Conservation (phyloP, 2,888 invertebrate genomes). For the Agrotis segetum region DNA sequence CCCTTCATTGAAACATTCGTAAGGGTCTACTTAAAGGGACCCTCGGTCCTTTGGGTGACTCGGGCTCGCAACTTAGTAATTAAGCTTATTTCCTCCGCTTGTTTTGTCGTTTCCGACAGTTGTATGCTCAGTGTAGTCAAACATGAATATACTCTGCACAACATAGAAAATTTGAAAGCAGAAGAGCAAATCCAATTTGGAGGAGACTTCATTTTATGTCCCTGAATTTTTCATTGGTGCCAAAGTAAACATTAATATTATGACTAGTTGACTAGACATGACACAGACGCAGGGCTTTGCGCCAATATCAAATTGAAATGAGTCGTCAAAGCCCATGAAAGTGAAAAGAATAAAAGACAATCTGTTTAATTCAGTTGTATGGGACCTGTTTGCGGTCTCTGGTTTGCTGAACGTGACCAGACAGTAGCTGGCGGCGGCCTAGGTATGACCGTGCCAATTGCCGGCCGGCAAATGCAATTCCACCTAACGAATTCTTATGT, state of each 20-base stretch:
- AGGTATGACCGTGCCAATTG: constrained; percentile 81
- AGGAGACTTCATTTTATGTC: constrained; percentile 24
- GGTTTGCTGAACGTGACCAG: constrained; percentile 90
- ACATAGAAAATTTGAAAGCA: constrained; percentile 10
- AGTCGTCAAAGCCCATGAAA: constrained; percentile 77
- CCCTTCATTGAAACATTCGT: constrained; percentile 84
- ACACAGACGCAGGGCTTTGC: constrained; percentile 78
- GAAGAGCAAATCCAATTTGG: constrained; percentile 31
- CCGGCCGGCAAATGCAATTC: constrained; percentile 72
- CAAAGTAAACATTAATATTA: constrained; percentile 71
- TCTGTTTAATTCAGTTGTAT: constrained; percentile 80
- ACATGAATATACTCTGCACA: constrained; percentile 27
- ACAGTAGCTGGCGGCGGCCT: constrained; percentile 77
- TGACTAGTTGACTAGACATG: constrained; percentile 77
- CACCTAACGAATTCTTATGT: constrained; percentile 69
- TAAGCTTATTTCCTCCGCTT: constrained; percentile 87
- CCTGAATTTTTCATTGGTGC: constrained; percentile 49
- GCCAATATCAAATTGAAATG: constrained; percentile 80
- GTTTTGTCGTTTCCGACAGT: constrained; percentile 83
- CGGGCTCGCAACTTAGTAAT: constrained; percentile 86
- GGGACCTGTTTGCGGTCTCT: constrained; percentile 86
- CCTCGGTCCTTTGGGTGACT: constrained; percentile 80
- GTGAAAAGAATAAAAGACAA: constrained; percentile 80
- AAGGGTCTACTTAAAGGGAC: constrained; percentile 83
- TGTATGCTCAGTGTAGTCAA: constrained; percentile 74